These are phyloP conservation scores for Melanargia galathea DNA, from an alignment of 2,888 invertebrate genomes.

Conservation along the genomic window DNA sequence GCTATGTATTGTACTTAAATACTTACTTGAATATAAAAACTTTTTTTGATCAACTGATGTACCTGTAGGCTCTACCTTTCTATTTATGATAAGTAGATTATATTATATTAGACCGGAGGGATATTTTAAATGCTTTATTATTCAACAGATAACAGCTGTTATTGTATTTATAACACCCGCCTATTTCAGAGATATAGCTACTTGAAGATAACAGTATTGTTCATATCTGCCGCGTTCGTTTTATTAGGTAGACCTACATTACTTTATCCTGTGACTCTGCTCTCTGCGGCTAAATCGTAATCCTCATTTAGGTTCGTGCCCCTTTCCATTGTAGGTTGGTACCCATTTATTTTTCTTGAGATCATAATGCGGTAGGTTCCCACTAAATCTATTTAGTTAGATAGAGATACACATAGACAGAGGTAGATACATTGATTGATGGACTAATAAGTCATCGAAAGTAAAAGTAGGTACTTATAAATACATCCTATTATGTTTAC, in stretches of 20 bases:
- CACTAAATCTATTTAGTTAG: too few relatives aligned
- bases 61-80: neutral
- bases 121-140: conserved; percentile 13
- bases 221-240: conserved; percentile 11
- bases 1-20: neutral
- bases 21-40: neutral
- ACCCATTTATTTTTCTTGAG: too few relatives aligned
- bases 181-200: conserved; percentile 15
- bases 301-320: too few relatives aligned
- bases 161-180: conserved; percentile 4
- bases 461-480: too few relatives aligned
- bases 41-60: neutral
- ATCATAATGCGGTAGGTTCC: too few relatives aligned
- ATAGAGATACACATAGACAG: too few relatives aligned
- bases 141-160: conserved; percentile 8
- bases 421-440: too few relatives aligned
- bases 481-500: too few relatives aligned
- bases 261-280: too few relatives aligned
- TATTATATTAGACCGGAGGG: neutral
- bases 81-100: neutral
- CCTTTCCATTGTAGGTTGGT: too few relatives aligned
- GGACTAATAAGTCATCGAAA: too few relatives aligned
- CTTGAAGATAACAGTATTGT: conserved; percentile 1
- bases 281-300: too few relatives aligned
- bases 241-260: neutral